These are phyloP conservation scores for Oscheius onirici DNA, from an alignment of 2,888 invertebrate species.

Conservation along the genomic window DNA sequence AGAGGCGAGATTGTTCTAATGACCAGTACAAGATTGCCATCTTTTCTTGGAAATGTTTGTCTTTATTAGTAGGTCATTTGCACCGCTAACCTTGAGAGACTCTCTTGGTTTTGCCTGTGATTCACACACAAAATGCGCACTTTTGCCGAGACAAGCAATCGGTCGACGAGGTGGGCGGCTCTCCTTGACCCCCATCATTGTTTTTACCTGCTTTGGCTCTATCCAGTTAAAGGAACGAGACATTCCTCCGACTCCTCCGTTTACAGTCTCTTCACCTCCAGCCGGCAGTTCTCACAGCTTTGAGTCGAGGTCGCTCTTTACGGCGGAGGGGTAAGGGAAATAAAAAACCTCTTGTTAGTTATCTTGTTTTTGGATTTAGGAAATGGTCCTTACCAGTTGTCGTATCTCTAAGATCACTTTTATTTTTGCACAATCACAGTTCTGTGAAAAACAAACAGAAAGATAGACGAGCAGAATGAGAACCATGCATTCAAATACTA, in stretches of 20 bases:
- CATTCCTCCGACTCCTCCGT: conserved; percentile 9
- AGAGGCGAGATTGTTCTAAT: background rate
- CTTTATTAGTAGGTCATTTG: background rate
- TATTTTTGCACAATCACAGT: no score
- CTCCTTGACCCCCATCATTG: conserved; percentile 29
- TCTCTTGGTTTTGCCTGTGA: conserved; percentile 4
- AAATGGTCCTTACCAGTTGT: no score
- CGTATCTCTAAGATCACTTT: no score
- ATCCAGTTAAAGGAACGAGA: conserved; percentile 3
- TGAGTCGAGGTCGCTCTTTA: conserved; percentile 20
- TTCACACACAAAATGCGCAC: conserved; percentile 3
- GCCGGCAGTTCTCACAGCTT: conserved; percentile 16
- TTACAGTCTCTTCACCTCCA: background rate
- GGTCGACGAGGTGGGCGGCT: background rate
- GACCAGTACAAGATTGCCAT: background rate
- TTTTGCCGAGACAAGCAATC: conserved; percentile 15
- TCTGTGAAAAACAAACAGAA: no score
- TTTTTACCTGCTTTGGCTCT: conserved; percentile 30
- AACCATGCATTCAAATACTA: no score
- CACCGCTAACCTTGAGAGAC: background rate
- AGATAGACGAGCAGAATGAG: no score
- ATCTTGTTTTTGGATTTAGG: no score
- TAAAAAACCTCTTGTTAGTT: background rate
- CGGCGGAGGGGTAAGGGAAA: background rate
- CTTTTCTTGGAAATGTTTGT: background rate